These are phyloP conservation scores for Trididemnum nubilum DNA, from an alignment of 23 tunicate genomes.

Conservation along the genomic window DNA sequence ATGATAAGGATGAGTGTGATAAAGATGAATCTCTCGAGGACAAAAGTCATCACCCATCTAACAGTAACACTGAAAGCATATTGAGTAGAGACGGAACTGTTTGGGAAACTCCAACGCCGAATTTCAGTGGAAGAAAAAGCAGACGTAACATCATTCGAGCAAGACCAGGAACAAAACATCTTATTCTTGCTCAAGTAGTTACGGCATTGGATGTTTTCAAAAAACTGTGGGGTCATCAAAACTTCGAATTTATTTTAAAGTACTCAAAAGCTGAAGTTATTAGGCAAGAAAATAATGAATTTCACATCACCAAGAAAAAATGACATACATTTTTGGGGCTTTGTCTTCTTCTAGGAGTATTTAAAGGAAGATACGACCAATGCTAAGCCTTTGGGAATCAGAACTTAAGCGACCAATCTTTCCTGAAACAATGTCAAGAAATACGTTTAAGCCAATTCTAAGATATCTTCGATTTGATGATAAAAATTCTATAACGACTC, in stretches of 20 bases:
- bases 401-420: conserved; percentile 30
- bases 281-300: conserved; percentile 29
- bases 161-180: conserved; percentile 30
- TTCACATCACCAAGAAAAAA: conserved; percentile 23
- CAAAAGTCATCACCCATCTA: conserved; percentile 26
- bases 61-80: conserved; percentile 34
- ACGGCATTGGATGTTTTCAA: conserved; percentile 23
- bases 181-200: conserved; percentile 31
- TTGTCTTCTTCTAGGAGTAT: conserved; percentile 8
- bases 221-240: conserved; percentile 26
- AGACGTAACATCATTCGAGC: conserved; percentile 26
- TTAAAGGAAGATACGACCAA: conserved; percentile 26
- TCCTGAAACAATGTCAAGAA: conserved; percentile 31
- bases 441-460: conserved; percentile 22
- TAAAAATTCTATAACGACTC: conserved; percentile 26
- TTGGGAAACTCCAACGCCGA: conserved; percentile 27
- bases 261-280: conserved; percentile 22
- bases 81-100: conserved; percentile 36
- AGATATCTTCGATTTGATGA: conserved; percentile 36
- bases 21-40: conserved; percentile 26
- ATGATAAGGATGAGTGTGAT: conserved; percentile 24
- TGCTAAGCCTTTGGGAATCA: conserved; percentile 15
- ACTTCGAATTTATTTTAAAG: conserved; percentile 14
- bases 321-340: conserved; percentile 34
- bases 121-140: background rate